phyloP scores from a whole-genome alignment of 1,140 invertebrate species.

The Philotrypesis tridentata region DNA sequence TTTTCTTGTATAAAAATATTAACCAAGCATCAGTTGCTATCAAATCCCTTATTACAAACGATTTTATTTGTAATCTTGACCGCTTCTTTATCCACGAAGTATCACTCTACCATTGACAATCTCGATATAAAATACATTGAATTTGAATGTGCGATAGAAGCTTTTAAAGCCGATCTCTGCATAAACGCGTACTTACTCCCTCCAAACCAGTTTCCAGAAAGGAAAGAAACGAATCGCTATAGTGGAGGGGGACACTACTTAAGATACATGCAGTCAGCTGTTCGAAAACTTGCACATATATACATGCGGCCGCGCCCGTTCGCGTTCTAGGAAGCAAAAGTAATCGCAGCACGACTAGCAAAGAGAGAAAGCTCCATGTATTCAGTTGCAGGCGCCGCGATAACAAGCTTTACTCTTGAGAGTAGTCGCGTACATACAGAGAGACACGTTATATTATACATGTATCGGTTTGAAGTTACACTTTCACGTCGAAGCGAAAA shows the following conservation, averaged over 20 bases:
- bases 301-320: background rate
- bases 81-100: no score
- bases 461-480: background rate
- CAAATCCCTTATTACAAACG: no score
- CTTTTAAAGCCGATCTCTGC: no score
- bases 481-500: background rate
- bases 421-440: no score
- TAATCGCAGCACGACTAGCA: background rate
- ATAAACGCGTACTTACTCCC: background rate
- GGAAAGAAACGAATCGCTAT: background rate
- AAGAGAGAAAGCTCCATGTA: conserved; percentile 35
- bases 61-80: no score
- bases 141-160: no score
- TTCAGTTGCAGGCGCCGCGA: conserved; percentile 1
- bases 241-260: background rate
- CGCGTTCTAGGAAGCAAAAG: conserved; percentile 23
- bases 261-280: background rate
- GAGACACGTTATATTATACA: background rate
- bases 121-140: no score
- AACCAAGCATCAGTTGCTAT: no score
- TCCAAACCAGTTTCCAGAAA: background rate
- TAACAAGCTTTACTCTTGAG: background rate
- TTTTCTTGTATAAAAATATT: no score
- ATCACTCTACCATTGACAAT: no score
- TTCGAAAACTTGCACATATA: no score